Percentiles rank a stretch among this genome's conserved stretches.
Conservation (phyloP, 2,113 vertebrate species). For the Crotophaga sulcirostris region DNA sequence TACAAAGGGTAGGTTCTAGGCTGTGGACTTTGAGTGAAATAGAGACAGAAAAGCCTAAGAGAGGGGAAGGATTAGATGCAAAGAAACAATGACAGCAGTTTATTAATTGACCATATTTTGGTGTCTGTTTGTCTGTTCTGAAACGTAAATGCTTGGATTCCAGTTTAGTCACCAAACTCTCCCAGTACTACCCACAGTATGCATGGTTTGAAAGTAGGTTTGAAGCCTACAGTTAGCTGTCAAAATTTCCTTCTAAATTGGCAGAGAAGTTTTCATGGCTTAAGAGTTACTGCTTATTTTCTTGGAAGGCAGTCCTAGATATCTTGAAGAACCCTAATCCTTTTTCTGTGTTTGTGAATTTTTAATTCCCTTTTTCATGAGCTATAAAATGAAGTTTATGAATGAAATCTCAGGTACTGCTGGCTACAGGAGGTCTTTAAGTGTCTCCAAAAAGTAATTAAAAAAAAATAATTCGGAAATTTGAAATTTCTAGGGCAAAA, state of each 20-base stretch:
- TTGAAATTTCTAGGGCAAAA: neutral
- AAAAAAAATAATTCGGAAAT: neutral
- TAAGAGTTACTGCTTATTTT: neutral
- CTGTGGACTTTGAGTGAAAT: neutral
- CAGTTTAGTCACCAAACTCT: neutral
- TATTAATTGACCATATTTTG: neutral
- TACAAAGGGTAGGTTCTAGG: neutral
- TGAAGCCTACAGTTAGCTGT: neutral
- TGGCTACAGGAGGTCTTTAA: neutral
- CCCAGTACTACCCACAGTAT: accelerated
- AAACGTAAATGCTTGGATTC: neutral
- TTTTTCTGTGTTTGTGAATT: neutral
- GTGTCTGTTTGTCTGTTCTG: neutral
- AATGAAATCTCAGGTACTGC: neutral
- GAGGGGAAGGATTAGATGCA: neutral
- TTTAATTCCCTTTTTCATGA: neutral
- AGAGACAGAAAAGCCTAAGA: neutral
- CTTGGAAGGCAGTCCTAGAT: neutral
- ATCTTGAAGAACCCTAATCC: neutral
- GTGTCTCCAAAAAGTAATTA: neutral
- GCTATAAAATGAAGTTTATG: neutral
- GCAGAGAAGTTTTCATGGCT: neutral
- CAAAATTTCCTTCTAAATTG: neutral
- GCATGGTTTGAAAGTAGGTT: neutral
- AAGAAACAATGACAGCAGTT: neutral